A percentile compares a stretch with the other conserved stretches of the same genome.
These are phyloP conservation scores for Folsomia candida DNA, from an alignment of 2,888 invertebrate species.

Conservation along the genomic window DNA sequence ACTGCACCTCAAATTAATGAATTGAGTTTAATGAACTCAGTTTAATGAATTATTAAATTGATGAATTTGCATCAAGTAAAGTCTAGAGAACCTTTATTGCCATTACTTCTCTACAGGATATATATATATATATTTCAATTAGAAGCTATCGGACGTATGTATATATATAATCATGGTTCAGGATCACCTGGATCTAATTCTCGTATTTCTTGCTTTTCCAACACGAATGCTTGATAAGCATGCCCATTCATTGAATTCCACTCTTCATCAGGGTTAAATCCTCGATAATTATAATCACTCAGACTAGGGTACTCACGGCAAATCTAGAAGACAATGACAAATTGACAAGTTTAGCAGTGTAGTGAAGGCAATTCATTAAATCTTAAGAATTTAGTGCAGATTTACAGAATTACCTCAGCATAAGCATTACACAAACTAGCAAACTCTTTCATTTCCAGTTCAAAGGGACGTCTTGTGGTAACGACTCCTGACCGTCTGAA, in stretches of 20 bases:
- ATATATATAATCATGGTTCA: background rate
- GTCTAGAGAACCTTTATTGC: too few species aligned
- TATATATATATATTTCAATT: too few species aligned
- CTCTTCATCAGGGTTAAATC: conserved; percentile 28
- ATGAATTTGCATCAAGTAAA: too few species aligned
- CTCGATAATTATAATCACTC: conserved; percentile 38
- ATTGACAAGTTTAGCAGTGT: background rate
- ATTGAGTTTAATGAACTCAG: too few species aligned
- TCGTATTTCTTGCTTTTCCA: background rate
- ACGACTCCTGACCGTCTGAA: conserved; percentile 71
- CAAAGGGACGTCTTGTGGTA: conserved; percentile 66
- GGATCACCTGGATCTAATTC: background rate
- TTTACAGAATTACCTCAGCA: conserved; percentile 55
- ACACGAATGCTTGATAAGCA: background rate
- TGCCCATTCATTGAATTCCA: conserved; percentile 24
- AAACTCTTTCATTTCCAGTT: conserved; percentile 76
- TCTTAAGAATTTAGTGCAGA: too few species aligned
- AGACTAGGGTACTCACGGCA: conserved; percentile 40
- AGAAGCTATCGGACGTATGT: too few species aligned
- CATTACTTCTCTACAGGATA: too few species aligned
- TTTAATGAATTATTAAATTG: too few species aligned
- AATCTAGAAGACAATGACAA: conserved; percentile 29
- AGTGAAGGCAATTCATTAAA: background rate
- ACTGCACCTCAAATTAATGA: too few species aligned
- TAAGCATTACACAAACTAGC: conserved; percentile 74